Conservation (phyloP, 2,888 invertebrate genomes). For the Agapostemon virescens region DNA sequence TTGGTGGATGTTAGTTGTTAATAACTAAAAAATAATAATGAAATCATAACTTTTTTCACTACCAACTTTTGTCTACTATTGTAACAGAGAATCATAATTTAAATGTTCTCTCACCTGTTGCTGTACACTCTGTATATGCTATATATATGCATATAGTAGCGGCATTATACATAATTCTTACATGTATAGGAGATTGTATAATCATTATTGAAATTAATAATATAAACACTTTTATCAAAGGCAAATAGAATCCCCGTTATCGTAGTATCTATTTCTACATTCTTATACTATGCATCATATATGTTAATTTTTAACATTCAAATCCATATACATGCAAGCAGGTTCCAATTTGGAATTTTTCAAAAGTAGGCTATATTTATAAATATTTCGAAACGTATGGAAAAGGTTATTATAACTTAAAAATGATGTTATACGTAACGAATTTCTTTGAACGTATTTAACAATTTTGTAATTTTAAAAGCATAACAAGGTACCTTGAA, state of each 20-base stretch:
- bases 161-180: no score
- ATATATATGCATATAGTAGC: no score
- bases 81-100: background rate
- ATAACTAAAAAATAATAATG: background rate
- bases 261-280: background rate
- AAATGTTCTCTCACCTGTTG: background rate
- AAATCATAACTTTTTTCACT: background rate
- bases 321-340: background rate
- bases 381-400: slow-evolving; percentile 25
- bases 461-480: slow-evolving; percentile 34
- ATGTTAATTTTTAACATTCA: background rate
- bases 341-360: slow-evolving; percentile 7
- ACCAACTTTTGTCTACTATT: background rate
- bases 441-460: background rate
- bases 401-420: slow-evolving; percentile 32
- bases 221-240: background rate
- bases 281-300: background rate
- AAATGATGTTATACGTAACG: slow-evolving; percentile 14
- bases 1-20: background rate
- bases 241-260: background rate
- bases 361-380: slow-evolving; percentile 10
- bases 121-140: no score
- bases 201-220: background rate
- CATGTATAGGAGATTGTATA: background rate
- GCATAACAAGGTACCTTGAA: slow-evolving; percentile 13